Evolutionary conservation across 2,888 invertebrate genomes (phyloP).

Genomic region (Suillia variegata): DNA sequence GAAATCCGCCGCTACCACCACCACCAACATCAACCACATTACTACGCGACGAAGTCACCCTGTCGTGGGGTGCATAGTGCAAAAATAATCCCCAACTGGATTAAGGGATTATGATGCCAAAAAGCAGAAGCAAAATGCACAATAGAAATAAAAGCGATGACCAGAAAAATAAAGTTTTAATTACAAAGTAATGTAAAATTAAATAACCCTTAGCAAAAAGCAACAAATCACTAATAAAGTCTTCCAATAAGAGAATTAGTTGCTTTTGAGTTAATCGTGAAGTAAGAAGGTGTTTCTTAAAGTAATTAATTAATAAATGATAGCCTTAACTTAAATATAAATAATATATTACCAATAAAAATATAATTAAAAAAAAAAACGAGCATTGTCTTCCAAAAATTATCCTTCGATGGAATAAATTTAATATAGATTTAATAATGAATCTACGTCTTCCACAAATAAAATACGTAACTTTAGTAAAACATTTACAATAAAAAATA

Average conservation of each 20-base stretch:
- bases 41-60: conserved; percentile 3
- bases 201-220: conserved; percentile 30
- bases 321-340: too few species aligned
- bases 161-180: conserved; percentile 5
- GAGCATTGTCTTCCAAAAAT: conserved; percentile 28
- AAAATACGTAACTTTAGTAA: too few species aligned
- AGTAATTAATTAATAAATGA: too few species aligned
- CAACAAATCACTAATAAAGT: conserved; percentile 63
- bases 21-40: neutral
- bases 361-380: conserved; percentile 6
- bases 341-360: neutral
- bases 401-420: neutral
- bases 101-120: conserved; percentile 21
- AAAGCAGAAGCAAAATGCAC: neutral
- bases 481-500: too few species aligned
- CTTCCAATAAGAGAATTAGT: conserved; percentile 58
- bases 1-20: neutral
- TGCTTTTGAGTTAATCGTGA: conserved; percentile 11
- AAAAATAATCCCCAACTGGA: conserved; percentile 9
- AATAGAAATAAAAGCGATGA: neutral
- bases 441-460: too few species aligned
- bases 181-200: conserved; percentile 14
- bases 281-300: too few species aligned
- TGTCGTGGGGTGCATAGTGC: neutral
- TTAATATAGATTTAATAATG: too few species aligned